phyloP scores from a whole-genome alignment of 2,888 invertebrate genomes.

The Rotaria socialis region DNA sequence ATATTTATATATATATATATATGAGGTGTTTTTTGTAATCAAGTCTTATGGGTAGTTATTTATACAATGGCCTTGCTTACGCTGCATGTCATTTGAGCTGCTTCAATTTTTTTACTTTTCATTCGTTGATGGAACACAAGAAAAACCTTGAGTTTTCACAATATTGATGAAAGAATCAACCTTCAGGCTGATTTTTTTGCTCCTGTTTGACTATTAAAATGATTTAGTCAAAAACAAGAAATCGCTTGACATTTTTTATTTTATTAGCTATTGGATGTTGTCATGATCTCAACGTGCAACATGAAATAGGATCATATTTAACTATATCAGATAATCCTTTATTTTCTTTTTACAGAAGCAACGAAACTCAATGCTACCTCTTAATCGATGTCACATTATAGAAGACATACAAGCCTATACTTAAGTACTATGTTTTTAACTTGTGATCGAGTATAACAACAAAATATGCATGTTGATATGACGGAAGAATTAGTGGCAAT shows the following conservation, averaged over 20 bases:
- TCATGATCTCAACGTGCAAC: neutral
- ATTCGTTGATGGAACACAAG: neutral
- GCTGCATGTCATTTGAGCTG: conserved; percentile 9
- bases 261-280: neutral
- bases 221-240: neutral
- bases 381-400: neutral
- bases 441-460: neutral
- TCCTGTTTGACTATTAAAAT: neutral
- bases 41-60: neutral
- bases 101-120: neutral
- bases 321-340: neutral
- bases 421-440: neutral
- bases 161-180: neutral
- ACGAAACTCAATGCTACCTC: neutral
- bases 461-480: neutral
- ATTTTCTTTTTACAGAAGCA: neutral
- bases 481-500: neutral
- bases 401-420: too few relatives aligned
- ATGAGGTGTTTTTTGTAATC: neutral
- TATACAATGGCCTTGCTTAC: neutral
- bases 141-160: neutral
- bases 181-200: neutral
- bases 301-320: neutral
- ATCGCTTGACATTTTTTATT: neutral
- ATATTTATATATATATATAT: neutral